These are phyloP conservation scores for Ennomos erosarius DNA, from an alignment of 2,888 invertebrate species.

Conservation along the genomic window DNA sequence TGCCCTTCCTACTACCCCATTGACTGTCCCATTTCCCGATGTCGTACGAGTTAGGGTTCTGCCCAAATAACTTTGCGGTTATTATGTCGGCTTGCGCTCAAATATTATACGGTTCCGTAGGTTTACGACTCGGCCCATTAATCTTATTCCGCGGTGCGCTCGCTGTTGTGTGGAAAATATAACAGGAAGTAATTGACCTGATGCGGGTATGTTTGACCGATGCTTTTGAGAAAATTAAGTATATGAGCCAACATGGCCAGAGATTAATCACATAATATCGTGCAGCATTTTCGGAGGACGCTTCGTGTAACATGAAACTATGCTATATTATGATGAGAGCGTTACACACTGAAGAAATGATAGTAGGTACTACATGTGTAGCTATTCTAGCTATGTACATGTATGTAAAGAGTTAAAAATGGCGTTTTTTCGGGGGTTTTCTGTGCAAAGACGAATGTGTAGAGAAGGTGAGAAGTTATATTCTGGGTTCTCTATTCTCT, in stretches of 20 bases:
- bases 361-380: too few relatives aligned
- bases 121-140: conserved; percentile 46
- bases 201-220: conserved; percentile 33
- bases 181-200: conserved; percentile 42
- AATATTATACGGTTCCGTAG: conserved; percentile 47
- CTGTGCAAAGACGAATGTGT: too few relatives aligned
- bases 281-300: not conserved
- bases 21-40: not conserved
- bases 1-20: conserved; percentile 28
- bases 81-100: conserved; percentile 43
- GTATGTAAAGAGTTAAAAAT: too few relatives aligned
- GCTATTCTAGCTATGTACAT: too few relatives aligned
- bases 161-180: conserved; percentile 38
- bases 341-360: too few relatives aligned
- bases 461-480: too few relatives aligned
- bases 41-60: conserved; percentile 8
- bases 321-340: too few relatives aligned
- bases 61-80: conserved; percentile 20
- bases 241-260: conserved; percentile 6
- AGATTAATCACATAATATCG: conserved; percentile 4
- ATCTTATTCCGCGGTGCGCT: conserved; percentile 43
- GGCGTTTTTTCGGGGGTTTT: too few relatives aligned
- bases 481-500: too few relatives aligned
- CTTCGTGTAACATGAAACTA: too few relatives aligned
- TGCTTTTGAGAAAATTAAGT: conserved; percentile 36